A percentile compares a stretch with the other conserved stretches of the same genome.
Evolutionary conservation across 2,888 invertebrate genomes (phyloP).

Genomic region (Malthinus flaveolus): DNA sequence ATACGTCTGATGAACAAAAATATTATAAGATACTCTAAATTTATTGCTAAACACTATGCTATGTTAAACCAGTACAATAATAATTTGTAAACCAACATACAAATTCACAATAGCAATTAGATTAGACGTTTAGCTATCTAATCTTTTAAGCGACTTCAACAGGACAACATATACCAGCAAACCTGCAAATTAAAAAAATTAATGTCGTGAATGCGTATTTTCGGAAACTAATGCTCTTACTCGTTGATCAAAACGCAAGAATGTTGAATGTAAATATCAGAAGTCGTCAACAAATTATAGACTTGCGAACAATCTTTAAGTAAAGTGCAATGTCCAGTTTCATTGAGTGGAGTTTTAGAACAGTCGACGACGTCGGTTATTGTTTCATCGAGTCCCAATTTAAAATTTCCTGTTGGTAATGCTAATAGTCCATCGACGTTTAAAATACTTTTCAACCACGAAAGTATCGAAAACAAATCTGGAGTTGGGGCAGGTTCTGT

Average conservation of each 20-base stretch:
- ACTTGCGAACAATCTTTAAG: conserved; percentile 13
- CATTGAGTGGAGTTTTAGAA: conserved; percentile 17
- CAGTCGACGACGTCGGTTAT: conserved; percentile 15
- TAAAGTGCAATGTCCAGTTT: conserved; percentile 18
- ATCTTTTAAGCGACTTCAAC: not conserved
- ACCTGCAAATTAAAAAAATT: conserved; percentile 11
- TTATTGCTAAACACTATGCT: no score
- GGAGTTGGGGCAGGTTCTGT: not conserved
- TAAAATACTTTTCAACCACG: conserved; percentile 11
- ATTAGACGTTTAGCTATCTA: no score
- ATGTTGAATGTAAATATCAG: conserved; percentile 13
- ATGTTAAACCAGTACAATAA: no score
- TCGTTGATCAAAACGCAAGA: conserved; percentile 12
- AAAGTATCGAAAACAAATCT: not conserved
- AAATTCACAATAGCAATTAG: no score
- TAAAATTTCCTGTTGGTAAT: conserved; percentile 14
- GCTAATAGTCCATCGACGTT: conserved; percentile 9
- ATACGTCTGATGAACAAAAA: no score
- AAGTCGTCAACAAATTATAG: conserved; percentile 2
- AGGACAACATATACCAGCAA: conserved; percentile 24
- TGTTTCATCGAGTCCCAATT: conserved; percentile 19
- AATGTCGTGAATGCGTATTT: not conserved
- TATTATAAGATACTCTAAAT: no score
- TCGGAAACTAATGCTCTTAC: conserved; percentile 8
- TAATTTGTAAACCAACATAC: no score